Conservation (phyloP, 1,140 invertebrate species). For the Drosophila dunni region DNA sequence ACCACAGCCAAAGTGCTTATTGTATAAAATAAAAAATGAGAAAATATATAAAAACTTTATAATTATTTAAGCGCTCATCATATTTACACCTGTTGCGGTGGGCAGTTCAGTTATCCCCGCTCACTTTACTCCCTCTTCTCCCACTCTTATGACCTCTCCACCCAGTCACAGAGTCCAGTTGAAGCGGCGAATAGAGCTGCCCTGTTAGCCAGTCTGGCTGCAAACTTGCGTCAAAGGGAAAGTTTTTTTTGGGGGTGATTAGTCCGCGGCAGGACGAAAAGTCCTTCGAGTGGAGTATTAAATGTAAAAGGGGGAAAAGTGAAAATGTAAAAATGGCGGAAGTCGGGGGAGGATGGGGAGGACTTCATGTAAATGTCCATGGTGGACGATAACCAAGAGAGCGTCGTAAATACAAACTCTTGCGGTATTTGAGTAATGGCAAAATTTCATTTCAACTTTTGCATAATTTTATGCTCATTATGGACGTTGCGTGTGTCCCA, state of each 20-base stretch:
- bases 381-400: slow-evolving; percentile 5
- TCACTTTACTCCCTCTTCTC: neutral
- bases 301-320: neutral
- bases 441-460: slow-evolving; percentile 81
- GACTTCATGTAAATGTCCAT: slow-evolving; percentile 14
- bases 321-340: too few species aligned
- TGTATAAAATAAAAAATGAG: neutral
- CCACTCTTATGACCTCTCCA: neutral
- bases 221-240: slow-evolving; percentile 38
- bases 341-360: neutral
- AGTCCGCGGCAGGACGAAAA: slow-evolving; percentile 13
- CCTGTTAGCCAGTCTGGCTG: neutral
- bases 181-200: slow-evolving; percentile 1
- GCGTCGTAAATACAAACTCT: slow-evolving; percentile 46
- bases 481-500: slow-evolving; percentile 25
- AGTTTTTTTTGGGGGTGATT: slow-evolving; percentile 26
- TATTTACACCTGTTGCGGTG: slow-evolving; percentile 45
- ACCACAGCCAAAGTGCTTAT: neutral
- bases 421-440: slow-evolving; percentile 62
- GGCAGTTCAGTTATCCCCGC: too few species aligned
- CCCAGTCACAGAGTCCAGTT: slow-evolving; percentile 5
- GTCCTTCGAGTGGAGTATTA: slow-evolving; percentile 10
- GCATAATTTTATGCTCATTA: slow-evolving; percentile 81
- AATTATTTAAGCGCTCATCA: slow-evolving; percentile 41
- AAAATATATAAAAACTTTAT: slow-evolving; percentile 29